phyloP scores from a whole-genome alignment of 2,113 vertebrate genomes.

The Pomatorhinus ruficollis region DNA sequence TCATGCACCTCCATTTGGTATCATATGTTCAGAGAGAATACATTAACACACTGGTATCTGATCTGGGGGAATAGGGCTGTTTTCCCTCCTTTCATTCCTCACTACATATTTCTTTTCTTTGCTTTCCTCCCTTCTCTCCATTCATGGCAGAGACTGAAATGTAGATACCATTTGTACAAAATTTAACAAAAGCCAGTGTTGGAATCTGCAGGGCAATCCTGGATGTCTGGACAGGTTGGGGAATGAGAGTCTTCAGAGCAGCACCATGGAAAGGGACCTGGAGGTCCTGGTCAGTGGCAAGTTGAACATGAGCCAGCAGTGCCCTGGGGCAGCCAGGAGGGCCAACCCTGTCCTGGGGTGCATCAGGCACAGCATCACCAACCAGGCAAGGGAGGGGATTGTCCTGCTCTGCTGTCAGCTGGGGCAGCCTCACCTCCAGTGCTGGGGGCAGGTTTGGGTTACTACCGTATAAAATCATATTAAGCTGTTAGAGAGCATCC shows the following conservation, averaged over 20 bases:
- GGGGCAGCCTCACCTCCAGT: rapidly evolving
- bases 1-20: constrained; percentile 7
- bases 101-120: not conserved
- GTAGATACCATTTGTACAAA: not conserved
- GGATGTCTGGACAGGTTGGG: not conserved
- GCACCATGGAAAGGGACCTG: rapidly evolving
- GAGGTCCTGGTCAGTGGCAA: rapidly evolving
- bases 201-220: not conserved
- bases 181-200: not conserved
- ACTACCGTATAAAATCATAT: rapidly evolving
- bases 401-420: not conserved
- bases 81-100: not conserved
- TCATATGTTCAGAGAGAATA: constrained; percentile 45
- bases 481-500: rapidly evolving
- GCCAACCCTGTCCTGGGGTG: rapidly evolving
- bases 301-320: rapidly evolving
- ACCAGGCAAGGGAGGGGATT: rapidly evolving
- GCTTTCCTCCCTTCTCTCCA: not conserved
- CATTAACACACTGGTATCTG: constrained; percentile 5
- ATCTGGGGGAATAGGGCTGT: not conserved
- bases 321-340: not conserved
- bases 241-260: rapidly evolving
- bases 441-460: rapidly evolving
- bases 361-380: not conserved
- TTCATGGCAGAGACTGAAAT: not conserved